A percentile compares a stretch with the other conserved stretches of the same genome.
phyloP scores from a whole-genome alignment of 2,797 vertebrate genomes.

The Knipowitschia caucasica region DNA sequence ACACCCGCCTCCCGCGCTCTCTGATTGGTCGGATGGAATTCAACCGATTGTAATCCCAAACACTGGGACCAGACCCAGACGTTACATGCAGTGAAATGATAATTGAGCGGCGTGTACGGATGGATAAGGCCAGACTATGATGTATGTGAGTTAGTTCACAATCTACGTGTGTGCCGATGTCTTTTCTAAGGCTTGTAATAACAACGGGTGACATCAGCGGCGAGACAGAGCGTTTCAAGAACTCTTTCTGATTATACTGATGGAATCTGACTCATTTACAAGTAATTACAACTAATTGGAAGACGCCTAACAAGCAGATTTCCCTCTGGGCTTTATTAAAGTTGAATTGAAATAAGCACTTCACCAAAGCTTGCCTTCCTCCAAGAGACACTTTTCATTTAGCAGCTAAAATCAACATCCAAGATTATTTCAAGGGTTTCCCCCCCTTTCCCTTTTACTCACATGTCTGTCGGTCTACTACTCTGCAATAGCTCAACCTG shows the following conservation, averaged over 20 bases:
- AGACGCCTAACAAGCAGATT: not conserved
- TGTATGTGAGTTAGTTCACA: not conserved
- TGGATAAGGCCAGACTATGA: no score
- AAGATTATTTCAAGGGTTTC: no score
- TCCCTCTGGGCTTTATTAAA: slow-evolving; percentile 8
- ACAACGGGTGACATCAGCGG: not conserved
- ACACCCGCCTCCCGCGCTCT: no score
- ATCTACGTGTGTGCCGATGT: not conserved
- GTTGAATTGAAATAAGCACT: slow-evolving; percentile 1
- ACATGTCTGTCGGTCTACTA: no score
- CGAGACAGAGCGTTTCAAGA: not conserved
- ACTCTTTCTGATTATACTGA: slow-evolving; percentile 11
- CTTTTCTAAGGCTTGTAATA: not conserved
- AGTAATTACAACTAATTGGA: slow-evolving; percentile 4
- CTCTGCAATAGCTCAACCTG: no score
- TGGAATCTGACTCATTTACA: slow-evolving; percentile 4
- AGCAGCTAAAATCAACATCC: not conserved
- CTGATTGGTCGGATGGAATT: no score
- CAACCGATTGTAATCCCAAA: no score
- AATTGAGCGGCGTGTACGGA: no score
- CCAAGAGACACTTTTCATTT: not conserved
- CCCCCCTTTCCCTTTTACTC: no score
- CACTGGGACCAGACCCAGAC: no score
- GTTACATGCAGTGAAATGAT: no score
- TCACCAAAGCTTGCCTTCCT: not conserved